Evolutionary conservation across 1,140 invertebrate species (phyloP).

Genomic region (Pissodes strobi): DNA sequence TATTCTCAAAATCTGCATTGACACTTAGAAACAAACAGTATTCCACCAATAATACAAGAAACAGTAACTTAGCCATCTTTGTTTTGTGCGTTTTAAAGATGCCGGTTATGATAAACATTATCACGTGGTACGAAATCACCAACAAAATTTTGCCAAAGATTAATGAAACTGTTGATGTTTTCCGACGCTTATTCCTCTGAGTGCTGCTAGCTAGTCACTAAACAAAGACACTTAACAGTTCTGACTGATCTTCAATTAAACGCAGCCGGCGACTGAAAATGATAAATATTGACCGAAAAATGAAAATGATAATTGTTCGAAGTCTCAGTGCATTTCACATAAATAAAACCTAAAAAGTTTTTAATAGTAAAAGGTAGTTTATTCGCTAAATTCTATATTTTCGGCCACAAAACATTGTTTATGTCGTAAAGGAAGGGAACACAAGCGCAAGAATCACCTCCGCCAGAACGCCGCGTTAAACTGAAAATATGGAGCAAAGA

Average conservation of each 20-base stretch:
- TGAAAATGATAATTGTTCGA: not conserved
- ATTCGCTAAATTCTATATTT: not conserved
- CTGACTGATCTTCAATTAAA: not conserved
- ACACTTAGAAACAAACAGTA: constrained; percentile 42
- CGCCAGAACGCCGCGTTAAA: constrained; percentile 15
- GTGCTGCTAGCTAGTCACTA: not conserved
- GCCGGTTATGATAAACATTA: constrained; percentile 19
- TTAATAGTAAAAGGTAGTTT: not conserved
- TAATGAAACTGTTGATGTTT: not conserved
- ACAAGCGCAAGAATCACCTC: constrained; percentile 3
- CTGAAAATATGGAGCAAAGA: constrained; percentile 31
- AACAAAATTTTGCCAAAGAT: not conserved
- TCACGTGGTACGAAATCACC: constrained; percentile 13
- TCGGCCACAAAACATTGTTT: constrained; percentile 34
- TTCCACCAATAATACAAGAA: constrained; percentile 13
- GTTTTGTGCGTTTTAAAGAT: constrained; percentile 3
- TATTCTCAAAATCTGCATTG: constrained; percentile 54
- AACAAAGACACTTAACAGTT: not conserved
- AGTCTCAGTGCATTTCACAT: not conserved
- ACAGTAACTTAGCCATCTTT: constrained; percentile 21
- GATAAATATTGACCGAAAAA: not conserved
- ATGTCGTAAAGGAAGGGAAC: constrained; percentile 2
- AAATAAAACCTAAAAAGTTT: not conserved
- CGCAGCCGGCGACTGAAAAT: not conserved
- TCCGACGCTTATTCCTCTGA: not conserved